Base-by-base conservation (phyloP, 2,113 vertebrate genomes). In the Podarcis raffonei region DNA sequence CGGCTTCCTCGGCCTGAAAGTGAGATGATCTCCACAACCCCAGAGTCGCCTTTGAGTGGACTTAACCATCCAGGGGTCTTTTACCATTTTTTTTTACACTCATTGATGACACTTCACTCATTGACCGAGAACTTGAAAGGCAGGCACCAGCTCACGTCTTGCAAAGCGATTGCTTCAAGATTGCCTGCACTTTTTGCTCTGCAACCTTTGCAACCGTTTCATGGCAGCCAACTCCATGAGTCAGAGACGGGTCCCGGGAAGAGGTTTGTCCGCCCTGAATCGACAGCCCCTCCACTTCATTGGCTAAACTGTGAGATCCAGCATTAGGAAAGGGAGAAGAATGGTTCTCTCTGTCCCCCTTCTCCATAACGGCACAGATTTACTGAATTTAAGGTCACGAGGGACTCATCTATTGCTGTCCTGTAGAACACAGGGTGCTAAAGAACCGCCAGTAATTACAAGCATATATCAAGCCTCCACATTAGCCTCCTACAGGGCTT, bases 191-290 rank as follows among this genome's bases (percentile, higher is more conserved):
- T 0, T 62, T 62, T 62, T 18, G 16, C 59, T 62, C 59, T 0
- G 0, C 5, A 62, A 20, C 59, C 18, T 62, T 8, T 18, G 18
- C 5, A 37, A 6, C 72, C 35, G 2, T 39, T 13, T 7, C 2
- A 3, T 8, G 3, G 16, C 74, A 76, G 35, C 71, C 18, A 39
- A 75, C 3, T n/a, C 16, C 74, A 23, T 0, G 9, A 35, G 75
- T 42, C 12, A 9, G 22, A 2, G 16, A 27, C 1, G 8, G 3
- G 37, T 9, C 23, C 22, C 2, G 18, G 2, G 6, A 39, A 2
- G 37, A 39, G 27, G 39, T 35, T 22, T 30, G 27, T 18, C 25
- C 1, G 22, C 30, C 48, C 77, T n/a, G 48, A 53, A 57, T n/a
- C 77, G 35, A 20, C 39, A 12, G 25, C 18, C 27, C 27, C 2